Evolutionary conservation across 2,113 vertebrate species (phyloP).

Genomic region (Orthonyx spaldingii): DNA sequence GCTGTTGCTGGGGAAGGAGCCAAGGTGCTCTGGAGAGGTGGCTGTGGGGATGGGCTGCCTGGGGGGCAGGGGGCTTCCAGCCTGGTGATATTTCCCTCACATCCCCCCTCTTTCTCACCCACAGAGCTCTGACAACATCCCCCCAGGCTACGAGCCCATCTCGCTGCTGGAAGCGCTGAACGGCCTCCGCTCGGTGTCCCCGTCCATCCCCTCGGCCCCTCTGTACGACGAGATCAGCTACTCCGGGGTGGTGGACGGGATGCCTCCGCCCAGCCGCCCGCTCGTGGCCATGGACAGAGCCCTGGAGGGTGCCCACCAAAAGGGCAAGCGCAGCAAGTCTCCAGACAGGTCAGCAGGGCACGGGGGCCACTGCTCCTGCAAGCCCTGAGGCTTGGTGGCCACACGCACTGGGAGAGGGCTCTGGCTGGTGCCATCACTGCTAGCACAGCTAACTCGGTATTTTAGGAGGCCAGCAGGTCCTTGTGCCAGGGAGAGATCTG

Average conservation of each 20-base stretch:
- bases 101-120: background rate
- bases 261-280: conserved; percentile 71
- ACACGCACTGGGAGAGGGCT: rapidly evolving
- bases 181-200: conserved; percentile 84
- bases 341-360: conserved; percentile 85
- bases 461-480: background rate
- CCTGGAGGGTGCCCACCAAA: conserved; percentile 80
- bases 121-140: conserved; percentile 90
- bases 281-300: conserved; percentile 80
- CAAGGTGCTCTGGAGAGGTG: background rate
- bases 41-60: background rate
- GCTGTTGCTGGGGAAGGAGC: background rate
- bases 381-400: background rate
- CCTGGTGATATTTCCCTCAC: background rate
- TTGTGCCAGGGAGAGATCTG: background rate
- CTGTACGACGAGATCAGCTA: conserved; percentile 94
- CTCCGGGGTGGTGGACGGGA: conserved; percentile 78
- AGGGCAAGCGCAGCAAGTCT: conserved; percentile 89
- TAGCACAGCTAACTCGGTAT: background rate
- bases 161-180: conserved; percentile 94
- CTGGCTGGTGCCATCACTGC: background rate
- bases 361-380: background rate
- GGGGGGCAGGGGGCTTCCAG: background rate
- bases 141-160: conserved; percentile 94
- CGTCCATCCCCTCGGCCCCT: conserved; percentile 85